Evolutionary conservation across 2,113 vertebrate species (phyloP).

Genomic region (Pterocles gutturalis): DNA sequence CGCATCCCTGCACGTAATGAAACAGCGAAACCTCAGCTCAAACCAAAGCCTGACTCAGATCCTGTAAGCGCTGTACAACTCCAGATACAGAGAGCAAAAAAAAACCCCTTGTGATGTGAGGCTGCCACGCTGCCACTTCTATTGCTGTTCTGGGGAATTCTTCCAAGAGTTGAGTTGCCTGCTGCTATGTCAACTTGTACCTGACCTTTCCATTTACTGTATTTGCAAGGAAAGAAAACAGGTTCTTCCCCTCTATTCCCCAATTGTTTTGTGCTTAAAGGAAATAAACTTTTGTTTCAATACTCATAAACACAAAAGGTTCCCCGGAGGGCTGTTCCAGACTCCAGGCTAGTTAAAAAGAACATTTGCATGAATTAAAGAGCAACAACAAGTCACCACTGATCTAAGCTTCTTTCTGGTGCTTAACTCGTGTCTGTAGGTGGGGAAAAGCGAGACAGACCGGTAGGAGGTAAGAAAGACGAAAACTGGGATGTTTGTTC

Average conservation of each 20-base stretch:
- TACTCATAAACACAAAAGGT: slow-evolving; percentile 61
- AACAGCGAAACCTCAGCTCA: background rate
- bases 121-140: background rate
- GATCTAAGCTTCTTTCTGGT: slow-evolving; percentile 6
- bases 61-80: background rate
- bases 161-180: background rate
- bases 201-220: slow-evolving; percentile 4
- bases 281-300: slow-evolving; percentile 60
- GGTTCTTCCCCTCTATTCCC: background rate
- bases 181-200: background rate
- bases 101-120: no score
- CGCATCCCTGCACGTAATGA: fast-evolving
- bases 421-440: background rate
- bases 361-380: slow-evolving; percentile 70
- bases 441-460: background rate
- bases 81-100: background rate
- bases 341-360: slow-evolving; percentile 66
- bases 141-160: background rate
- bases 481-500: background rate
- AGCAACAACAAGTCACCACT: slow-evolving; percentile 46
- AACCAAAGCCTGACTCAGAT: background rate
- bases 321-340: slow-evolving; percentile 53
- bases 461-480: background rate
- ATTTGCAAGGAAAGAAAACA: background rate
- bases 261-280: slow-evolving; percentile 14